Evolutionary conservation across 2,797 vertebrate genomes (phyloP).

Genomic region (Pelobates cultripes): DNA sequence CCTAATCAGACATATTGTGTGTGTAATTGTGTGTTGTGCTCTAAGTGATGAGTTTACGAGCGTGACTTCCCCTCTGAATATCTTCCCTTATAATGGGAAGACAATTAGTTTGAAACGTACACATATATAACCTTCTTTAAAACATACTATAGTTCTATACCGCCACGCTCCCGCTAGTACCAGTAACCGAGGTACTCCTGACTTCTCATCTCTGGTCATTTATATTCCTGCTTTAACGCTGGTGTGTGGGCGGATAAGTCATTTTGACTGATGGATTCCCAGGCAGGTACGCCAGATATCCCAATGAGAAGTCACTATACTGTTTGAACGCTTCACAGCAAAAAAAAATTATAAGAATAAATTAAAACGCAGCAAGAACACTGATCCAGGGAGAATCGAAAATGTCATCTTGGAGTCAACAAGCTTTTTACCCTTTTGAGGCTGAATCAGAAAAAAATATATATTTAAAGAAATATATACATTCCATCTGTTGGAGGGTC

Average conservation of each 20-base stretch:
- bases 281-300: neutral
- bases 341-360: neutral
- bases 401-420: neutral
- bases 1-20: conserved; percentile 33
- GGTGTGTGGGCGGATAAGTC: neutral
- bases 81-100: neutral
- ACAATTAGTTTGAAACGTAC: neutral
- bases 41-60: neutral
- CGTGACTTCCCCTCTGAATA: conserved; percentile 5
- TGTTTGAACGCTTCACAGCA: neutral
- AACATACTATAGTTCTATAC: neutral
- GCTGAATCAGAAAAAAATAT: neutral
- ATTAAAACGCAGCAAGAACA: neutral
- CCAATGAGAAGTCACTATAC: neutral
- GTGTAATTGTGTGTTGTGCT: conserved; percentile 29
- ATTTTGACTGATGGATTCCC: neutral
- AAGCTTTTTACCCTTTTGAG: neutral
- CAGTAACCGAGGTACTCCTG: neutral
- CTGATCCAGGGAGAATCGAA: neutral
- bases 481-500: neutral
- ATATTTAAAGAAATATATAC: no score
- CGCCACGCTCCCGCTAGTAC: no score
- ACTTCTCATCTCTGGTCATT: neutral
- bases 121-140: neutral
- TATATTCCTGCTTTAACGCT: neutral